Conservation (phyloP, 2,113 vertebrate genomes). For the Pogonocichla stellata region DNA sequence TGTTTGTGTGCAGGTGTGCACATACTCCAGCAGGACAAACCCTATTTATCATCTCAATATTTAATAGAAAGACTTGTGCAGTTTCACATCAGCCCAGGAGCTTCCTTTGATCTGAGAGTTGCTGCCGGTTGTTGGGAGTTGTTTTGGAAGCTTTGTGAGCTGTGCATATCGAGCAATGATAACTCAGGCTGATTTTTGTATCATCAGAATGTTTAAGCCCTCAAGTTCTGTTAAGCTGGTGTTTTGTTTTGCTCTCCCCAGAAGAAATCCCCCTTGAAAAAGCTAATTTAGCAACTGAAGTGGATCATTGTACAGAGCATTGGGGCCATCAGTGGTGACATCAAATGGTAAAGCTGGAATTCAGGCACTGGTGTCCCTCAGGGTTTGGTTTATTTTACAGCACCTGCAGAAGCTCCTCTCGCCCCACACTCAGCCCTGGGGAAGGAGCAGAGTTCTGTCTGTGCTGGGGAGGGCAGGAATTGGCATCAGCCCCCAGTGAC, state of each 20-base stretch:
- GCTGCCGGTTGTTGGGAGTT: background rate
- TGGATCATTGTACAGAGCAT: background rate
- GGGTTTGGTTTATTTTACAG: background rate
- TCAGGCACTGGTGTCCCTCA: background rate
- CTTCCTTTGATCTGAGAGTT: constrained; percentile 41
- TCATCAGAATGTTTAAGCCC: background rate
- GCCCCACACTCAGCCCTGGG: background rate
- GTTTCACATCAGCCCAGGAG: background rate
- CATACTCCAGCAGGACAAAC: background rate
- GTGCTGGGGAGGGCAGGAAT: background rate
- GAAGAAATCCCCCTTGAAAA: background rate
- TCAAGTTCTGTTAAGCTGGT: background rate
- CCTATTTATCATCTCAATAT: background rate
- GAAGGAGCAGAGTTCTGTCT: background rate
- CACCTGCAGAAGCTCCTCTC: background rate
- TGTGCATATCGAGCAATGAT: background rate
- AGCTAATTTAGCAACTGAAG: background rate
- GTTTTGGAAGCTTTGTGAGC: background rate
- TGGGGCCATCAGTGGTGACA: background rate
- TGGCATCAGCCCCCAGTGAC: background rate
- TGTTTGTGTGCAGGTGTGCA: background rate
- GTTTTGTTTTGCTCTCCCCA: background rate
- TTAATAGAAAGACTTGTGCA: background rate
- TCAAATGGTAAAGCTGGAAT: background rate
- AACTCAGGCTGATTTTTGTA: background rate